Evolutionary conservation across 2,888 invertebrate genomes (phyloP), one percentile per base, ranked within the genome.

Genomic region (Nomada fabriciana): DNA sequence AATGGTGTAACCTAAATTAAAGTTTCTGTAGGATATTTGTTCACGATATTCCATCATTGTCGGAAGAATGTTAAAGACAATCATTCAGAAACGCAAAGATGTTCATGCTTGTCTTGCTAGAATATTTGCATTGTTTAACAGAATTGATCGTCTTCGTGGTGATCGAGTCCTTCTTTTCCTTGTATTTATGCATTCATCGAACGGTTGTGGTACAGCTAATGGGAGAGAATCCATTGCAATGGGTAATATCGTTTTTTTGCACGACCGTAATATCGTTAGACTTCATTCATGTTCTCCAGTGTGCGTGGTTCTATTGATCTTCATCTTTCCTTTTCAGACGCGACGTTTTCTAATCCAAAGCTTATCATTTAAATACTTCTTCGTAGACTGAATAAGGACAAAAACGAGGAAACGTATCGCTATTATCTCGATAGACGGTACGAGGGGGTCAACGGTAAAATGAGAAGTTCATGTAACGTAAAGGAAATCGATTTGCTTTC

Each of bases 401-500:
- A 87, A 87, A 82, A 84, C 78, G 84, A 80, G 73, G 75, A 72
- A 82, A 80, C 86, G 82, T 67, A 76, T 76, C 42, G 50, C 25
- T 63, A 64, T 80, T 72, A 68, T 78, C 55, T 80, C 65, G 72
- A 68, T 80, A 69, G 18, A 42, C 29, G 52, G 61, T 68, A 64
- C 61, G 73, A 69, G 64, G 60, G 57, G 53, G 64, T 65, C n/a
- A 25, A 65, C 67, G 78, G 81, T 81, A 76, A 81, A 67, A 52
- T 52, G 47, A 10, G 25, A 63, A 50, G 52, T 29, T 25, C 10
- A 52, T n/a, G 52, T 15, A 50, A 47, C 53, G 23, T 11, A 67
- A 70, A 63, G 23, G 53, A 55, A 43, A 59, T 65, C 36, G 25
- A 36, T 47, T 55, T 43, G 52, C 50, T 25, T 59, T 13, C 52